Conservation (phyloP, 2,888 invertebrate species). For the Pheosia gnoma region DNA sequence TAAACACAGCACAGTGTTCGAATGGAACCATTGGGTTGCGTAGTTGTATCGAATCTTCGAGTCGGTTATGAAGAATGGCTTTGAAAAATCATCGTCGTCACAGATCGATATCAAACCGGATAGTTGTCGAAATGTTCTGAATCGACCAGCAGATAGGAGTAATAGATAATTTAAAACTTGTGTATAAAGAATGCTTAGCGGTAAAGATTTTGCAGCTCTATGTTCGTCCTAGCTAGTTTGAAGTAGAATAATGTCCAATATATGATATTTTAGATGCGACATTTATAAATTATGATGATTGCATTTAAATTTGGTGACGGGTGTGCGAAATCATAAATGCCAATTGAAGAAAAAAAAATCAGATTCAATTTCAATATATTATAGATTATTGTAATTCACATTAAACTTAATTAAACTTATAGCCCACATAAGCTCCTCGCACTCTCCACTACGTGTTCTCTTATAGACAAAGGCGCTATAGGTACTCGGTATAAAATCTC, state of each 20-base stretch:
- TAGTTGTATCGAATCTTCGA: too few relatives aligned
- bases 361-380: constrained; percentile 84
- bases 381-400: constrained; percentile 85
- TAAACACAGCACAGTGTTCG: too few relatives aligned
- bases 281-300: background rate
- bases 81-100: too few relatives aligned
- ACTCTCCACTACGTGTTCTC: constrained; percentile 73
- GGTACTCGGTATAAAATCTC: constrained; percentile 83
- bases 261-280: background rate
- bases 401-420: constrained; percentile 83
- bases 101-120: too few relatives aligned
- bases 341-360: constrained; percentile 82
- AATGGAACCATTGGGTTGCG: too few relatives aligned
- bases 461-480: constrained; percentile 80
- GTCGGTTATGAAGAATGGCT: too few relatives aligned
- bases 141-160: too few relatives aligned
- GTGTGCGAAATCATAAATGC: constrained; percentile 64
- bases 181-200: background rate
- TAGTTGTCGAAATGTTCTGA: too few relatives aligned
- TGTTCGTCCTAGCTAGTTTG: background rate
- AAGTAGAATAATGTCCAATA: background rate
- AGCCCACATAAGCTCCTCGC: constrained; percentile 83
- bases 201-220: background rate
- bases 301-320: constrained; percentile 33
- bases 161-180: background rate